These are phyloP conservation scores for Cololabis saira DNA, from an alignment of 2,113 vertebrate species.

Conservation along the genomic window DNA sequence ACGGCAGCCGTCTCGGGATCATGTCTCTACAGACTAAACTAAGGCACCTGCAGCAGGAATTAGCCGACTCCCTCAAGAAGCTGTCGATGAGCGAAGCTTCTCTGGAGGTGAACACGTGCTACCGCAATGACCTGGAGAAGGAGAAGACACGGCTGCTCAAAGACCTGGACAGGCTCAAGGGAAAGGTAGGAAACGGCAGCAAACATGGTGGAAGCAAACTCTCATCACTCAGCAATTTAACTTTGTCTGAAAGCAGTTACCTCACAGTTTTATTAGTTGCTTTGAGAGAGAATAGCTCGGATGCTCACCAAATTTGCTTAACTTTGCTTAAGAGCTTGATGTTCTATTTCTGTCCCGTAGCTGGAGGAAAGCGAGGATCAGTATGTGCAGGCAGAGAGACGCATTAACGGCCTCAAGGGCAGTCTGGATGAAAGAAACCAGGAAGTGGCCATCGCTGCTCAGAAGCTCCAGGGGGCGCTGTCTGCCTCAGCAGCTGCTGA, in stretches of 20 bases:
- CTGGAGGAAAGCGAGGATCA: slow-evolving; percentile 82
- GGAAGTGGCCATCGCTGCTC: slow-evolving; percentile 71
- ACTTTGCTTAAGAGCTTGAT: background rate
- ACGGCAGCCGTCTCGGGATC: background rate
- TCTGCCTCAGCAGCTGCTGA: slow-evolving; percentile 67
- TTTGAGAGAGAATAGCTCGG: background rate
- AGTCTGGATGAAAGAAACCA: slow-evolving; percentile 81
- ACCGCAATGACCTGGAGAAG: slow-evolving; percentile 88
- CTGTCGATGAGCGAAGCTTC: slow-evolving; percentile 92
- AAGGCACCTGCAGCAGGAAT: slow-evolving; percentile 91
- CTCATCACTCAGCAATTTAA: too few relatives aligned
- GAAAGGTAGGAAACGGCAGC: slow-evolving; percentile 82
- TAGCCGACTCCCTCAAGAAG: slow-evolving; percentile 92
- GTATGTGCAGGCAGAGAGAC: slow-evolving; percentile 79
- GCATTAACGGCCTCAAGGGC: slow-evolving; percentile 74
- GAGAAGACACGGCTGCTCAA: slow-evolving; percentile 85
- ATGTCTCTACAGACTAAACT: slow-evolving; percentile 75
- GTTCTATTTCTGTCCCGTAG: slow-evolving; percentile 68
- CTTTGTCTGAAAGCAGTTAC: too few relatives aligned
- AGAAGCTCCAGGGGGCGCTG: slow-evolving; percentile 83
- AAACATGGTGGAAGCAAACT: slow-evolving; percentile 15
- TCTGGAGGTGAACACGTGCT: slow-evolving; percentile 86
- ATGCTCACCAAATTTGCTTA: background rate
- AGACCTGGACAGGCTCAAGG: slow-evolving; percentile 84
- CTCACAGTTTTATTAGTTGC: background rate